Percentiles rank a stretch among this genome's conserved stretches.
These are phyloP conservation scores for Temnothorax curvispinosus DNA, from an alignment of 1,140 invertebrate species.

Conservation along the genomic window DNA sequence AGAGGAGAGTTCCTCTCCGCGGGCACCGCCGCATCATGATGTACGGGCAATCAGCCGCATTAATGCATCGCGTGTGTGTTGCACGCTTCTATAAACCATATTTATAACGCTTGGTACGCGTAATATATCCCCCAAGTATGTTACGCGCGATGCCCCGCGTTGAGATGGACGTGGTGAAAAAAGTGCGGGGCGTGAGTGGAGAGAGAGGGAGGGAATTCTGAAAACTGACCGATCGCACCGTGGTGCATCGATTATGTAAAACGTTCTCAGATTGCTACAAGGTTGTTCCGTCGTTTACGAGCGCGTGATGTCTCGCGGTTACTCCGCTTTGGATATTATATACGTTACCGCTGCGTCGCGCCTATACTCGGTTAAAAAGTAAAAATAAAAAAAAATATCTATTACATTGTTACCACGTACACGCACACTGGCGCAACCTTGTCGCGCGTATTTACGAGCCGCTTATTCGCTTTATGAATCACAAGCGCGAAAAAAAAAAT, in stretches of 20 bases:
- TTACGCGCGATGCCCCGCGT: conserved; percentile 24
- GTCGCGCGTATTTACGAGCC: conserved; percentile 68
- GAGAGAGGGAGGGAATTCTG: not conserved
- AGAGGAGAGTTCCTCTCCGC: conserved; percentile 47
- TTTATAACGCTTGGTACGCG: conserved; percentile 80
- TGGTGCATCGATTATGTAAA: conserved; percentile 61
- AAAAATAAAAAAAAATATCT: conserved; percentile 68
- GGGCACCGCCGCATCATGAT: conserved; percentile 76
- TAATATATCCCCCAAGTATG: conserved; percentile 75
- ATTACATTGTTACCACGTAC: conserved; percentile 50
- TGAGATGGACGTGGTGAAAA: not conserved
- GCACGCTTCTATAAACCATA: conserved; percentile 80
- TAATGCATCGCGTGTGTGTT: conserved; percentile 80
- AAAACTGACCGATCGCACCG: conserved; percentile 37
- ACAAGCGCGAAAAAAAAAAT: conserved; percentile 46
- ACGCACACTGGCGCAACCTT: conserved; percentile 52
- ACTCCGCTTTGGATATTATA: not conserved
- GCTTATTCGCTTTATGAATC: conserved; percentile 71
- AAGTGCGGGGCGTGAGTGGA: not conserved
- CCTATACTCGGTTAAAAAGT: conserved; percentile 61
- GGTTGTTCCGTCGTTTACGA: conserved; percentile 63
- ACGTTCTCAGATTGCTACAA: conserved; percentile 50
- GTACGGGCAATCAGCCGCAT: conserved; percentile 84
- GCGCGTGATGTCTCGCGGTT: conserved; percentile 16
- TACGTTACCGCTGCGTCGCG: conserved; percentile 21